Evolutionary conservation across 2,888 invertebrate genomes (phyloP).

Genomic region (Crossocerus cetratus): DNA sequence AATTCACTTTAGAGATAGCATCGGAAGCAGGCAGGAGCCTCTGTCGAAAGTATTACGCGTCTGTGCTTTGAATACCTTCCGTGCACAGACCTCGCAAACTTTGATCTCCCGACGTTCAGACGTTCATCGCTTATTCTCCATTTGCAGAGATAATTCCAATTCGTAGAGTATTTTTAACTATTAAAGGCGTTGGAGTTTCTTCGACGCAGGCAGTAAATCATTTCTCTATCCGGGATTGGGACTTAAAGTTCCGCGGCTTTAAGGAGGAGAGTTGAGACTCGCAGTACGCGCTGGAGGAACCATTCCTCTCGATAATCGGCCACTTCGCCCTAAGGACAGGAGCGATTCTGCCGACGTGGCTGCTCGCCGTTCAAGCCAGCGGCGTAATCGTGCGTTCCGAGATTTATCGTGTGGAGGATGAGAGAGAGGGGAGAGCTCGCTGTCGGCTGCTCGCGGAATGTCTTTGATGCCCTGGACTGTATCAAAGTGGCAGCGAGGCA

Average conservation of each 20-base stretch:
- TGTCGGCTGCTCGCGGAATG: slow-evolving; percentile 64
- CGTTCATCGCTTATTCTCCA: slow-evolving; percentile 6
- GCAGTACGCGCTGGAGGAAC: slow-evolving; percentile 40
- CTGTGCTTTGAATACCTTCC: not conserved
- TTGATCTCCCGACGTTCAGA: not conserved
- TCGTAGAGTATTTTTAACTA: slow-evolving; percentile 29
- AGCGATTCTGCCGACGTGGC: slow-evolving; percentile 57
- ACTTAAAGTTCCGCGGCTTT: slow-evolving; percentile 13
- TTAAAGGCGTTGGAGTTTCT: not conserved
- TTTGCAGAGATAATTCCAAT: slow-evolving; percentile 4
- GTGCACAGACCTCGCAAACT: not conserved
- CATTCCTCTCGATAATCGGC: slow-evolving; percentile 57
- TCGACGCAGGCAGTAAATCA: slow-evolving; percentile 42
- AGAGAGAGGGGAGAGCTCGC: slow-evolving; percentile 27
- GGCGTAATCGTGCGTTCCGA: slow-evolving; percentile 55
- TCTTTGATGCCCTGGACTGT: slow-evolving; percentile 73
- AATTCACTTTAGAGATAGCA: not conserved
- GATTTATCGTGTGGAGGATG: slow-evolving; percentile 64
- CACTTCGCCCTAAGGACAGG: slow-evolving; percentile 41
- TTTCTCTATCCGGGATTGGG: slow-evolving; percentile 18
- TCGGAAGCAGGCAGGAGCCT: not conserved
- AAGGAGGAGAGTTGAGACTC: slow-evolving; percentile 1
- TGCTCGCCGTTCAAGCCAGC: slow-evolving; percentile 36
- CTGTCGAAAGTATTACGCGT: not conserved
- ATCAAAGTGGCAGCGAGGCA: slow-evolving; percentile 72